Conservation (phyloP, 2,113 vertebrate genomes). For the Monopterus albus region DNA sequence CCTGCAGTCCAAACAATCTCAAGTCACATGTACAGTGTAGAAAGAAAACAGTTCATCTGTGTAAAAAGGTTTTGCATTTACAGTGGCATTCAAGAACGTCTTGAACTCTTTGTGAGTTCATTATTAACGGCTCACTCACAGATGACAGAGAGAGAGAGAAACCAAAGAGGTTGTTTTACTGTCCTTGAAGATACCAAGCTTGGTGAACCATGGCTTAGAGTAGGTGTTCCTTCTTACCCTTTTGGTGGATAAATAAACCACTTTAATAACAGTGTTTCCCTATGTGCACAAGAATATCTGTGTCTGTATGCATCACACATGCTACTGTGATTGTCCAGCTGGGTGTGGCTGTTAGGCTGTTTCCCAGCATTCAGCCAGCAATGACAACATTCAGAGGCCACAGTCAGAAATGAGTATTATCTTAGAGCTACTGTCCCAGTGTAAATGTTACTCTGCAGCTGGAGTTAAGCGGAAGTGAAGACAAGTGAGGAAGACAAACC, state of each 20-base stretch:
- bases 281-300: conserved; percentile 28
- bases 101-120: conserved; percentile 47
- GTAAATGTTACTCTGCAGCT: conserved; percentile 25
- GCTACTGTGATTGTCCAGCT: conserved; percentile 46
- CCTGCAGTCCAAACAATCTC: conserved; percentile 14
- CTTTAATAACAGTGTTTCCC: conserved; percentile 51
- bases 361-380: conserved; percentile 31
- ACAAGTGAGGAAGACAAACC: conserved; percentile 47
- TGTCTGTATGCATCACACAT: conserved; percentile 43
- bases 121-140: conserved; percentile 28
- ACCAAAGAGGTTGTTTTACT: conserved; percentile 22
- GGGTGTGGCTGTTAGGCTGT: conserved; percentile 56
- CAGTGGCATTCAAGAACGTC: conserved; percentile 51
- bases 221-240: conserved; percentile 45
- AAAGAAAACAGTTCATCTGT: neutral
- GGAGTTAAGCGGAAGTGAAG: conserved; percentile 60
- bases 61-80: conserved; percentile 31
- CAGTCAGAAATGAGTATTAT: conserved; percentile 12
- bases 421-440: conserved; percentile 35
- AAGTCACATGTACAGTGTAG: neutral
- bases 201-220: conserved; percentile 32
- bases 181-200: conserved; percentile 34
- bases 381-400: conserved; percentile 34
- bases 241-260: conserved; percentile 61
- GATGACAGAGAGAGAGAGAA: conserved; percentile 3